Conservation (phyloP, 2,113 vertebrate species). For the Pipra filicauda region DNA sequence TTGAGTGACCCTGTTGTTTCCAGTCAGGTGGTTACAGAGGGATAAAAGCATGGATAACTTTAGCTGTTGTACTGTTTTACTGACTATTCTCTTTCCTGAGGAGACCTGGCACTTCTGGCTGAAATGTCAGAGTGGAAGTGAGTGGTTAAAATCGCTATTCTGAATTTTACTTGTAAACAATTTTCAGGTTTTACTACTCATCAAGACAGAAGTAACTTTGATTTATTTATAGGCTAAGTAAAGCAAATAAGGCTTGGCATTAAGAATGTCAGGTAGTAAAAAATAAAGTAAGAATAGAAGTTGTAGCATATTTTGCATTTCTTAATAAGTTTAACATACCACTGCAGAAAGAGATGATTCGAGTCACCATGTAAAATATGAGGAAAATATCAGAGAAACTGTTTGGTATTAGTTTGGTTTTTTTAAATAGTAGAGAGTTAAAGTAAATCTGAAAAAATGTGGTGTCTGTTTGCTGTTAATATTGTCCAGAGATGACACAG, state of each 20-base stretch:
- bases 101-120: constrained; percentile 36
- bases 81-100: constrained; percentile 50
- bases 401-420: not conserved
- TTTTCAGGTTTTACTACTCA: constrained; percentile 30
- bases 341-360: not conserved
- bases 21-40: constrained; percentile 8
- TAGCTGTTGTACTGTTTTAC: constrained; percentile 46
- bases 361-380: not conserved
- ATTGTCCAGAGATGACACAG: not conserved
- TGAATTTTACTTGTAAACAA: not conserved
- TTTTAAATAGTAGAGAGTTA: not conserved
- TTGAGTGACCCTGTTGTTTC: constrained; percentile 42
- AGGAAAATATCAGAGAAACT: not conserved
- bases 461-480: not conserved
- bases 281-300: not conserved
- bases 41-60: constrained; percentile 44
- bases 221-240: not conserved
- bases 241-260: not conserved
- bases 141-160: constrained; percentile 7
- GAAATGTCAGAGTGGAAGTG: constrained; percentile 55
- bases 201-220: not conserved
- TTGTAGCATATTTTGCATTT: not conserved
- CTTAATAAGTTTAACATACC: not conserved
- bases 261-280: not conserved
- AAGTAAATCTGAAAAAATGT: not conserved